Percentiles rank a stretch among this genome's conserved stretches.
These are phyloP conservation scores for Drepana falcataria DNA, from an alignment of 2,888 invertebrate species.

Conservation along the genomic window DNA sequence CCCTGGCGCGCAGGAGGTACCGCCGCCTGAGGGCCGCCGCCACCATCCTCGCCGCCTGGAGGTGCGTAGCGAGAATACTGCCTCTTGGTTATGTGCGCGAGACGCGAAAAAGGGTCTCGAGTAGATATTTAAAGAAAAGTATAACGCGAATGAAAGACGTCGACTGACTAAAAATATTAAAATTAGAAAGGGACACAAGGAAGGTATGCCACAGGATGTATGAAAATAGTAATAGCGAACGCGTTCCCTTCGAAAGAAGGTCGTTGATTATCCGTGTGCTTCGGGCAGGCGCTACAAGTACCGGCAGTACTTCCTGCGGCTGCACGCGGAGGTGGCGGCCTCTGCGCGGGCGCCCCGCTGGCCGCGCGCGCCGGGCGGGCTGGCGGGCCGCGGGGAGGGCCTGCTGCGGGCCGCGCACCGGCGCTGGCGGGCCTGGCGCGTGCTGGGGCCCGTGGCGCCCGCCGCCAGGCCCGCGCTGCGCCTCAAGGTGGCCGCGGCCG, in stretches of 20 bases:
- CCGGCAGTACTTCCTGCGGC: conserved; percentile 55
- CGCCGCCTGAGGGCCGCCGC: conserved; percentile 92
- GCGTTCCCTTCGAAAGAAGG: too few relatives aligned
- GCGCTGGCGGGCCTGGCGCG: conserved; percentile 94
- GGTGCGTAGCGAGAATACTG: conserved; percentile 45
- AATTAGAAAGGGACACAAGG: conserved; percentile 3
- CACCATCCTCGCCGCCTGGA: conserved; percentile 88
- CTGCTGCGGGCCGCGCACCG: conserved; percentile 78
- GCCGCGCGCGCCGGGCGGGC: conserved; percentile 87
- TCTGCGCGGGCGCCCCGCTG: conserved; percentile 74
- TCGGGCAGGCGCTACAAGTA: conserved; percentile 57
- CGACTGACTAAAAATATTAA: too few relatives aligned
- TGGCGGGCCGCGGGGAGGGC: conserved; percentile 65
- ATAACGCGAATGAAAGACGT: too few relatives aligned
- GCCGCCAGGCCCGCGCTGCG: conserved; percentile 91
- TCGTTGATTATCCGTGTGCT: too few relatives aligned
- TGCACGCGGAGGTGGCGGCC: conserved; percentile 46
- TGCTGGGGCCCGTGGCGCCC: conserved; percentile 83
- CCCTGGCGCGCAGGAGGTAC: conserved; percentile 87
- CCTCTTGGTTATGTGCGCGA: too few relatives aligned
- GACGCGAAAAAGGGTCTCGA: too few relatives aligned
- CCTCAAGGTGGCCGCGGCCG: conserved; percentile 66
- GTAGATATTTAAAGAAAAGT: too few relatives aligned
- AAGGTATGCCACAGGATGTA: too few relatives aligned
- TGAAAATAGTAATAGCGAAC: too few relatives aligned